A percentile compares a stretch with the other conserved stretches of the same genome.
These are phyloP conservation scores for Lucifuga dentata DNA, from an alignment of 2,113 vertebrate genomes.

Conservation along the genomic window DNA sequence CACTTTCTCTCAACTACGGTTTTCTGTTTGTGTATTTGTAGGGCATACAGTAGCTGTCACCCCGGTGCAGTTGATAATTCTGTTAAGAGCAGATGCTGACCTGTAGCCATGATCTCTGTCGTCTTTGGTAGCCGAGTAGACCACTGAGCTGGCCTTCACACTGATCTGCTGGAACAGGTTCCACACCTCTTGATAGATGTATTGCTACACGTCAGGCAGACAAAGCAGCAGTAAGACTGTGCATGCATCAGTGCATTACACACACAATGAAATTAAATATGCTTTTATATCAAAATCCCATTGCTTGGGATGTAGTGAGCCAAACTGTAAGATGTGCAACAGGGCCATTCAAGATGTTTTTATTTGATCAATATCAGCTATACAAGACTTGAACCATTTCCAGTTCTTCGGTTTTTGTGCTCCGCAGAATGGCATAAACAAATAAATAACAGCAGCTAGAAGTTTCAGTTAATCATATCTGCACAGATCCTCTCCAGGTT, in stretches of 20 bases:
- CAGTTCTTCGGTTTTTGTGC: conserved; percentile 32
- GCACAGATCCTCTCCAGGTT: too few species aligned
- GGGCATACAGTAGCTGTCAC: too few species aligned
- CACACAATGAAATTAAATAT: neutral
- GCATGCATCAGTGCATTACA: too few species aligned
- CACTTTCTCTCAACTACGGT: neutral
- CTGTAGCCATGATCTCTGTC: conserved; percentile 96
- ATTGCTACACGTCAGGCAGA: conserved; percentile 85
- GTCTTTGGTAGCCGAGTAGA: conserved; percentile 96
- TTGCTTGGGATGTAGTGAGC: neutral
- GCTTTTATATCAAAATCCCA: neutral
- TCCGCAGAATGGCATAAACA: conserved; percentile 23
- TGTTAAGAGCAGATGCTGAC: conserved; percentile 70
- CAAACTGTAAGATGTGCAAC: neutral
- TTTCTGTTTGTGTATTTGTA: too few species aligned
- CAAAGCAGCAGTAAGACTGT: neutral
- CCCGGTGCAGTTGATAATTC: too few species aligned
- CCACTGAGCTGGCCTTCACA: conserved; percentile 96
- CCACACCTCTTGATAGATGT: conserved; percentile 98
- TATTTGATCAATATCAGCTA: neutral
- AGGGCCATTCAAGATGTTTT: neutral
- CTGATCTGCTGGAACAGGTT: conserved; percentile 99
- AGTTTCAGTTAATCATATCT: too few species aligned
- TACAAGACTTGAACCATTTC: neutral
- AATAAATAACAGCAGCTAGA: conserved; percentile 34